Base-by-base conservation (phyloP, 2,113 vertebrate species). In the Psittacula cyanocephala region DNA sequence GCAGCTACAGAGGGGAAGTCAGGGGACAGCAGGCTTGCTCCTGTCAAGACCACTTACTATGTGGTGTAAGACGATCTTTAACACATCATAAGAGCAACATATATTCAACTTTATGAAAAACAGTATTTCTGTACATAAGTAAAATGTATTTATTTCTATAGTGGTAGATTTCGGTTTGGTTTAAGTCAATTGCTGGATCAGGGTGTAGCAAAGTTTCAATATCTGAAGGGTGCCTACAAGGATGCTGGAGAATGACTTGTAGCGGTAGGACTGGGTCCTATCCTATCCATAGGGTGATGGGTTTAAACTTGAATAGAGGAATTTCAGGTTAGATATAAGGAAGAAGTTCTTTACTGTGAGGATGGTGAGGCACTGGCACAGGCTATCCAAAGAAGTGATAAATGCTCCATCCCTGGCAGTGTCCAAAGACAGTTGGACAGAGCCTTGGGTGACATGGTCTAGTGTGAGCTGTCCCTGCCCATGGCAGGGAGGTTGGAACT, bases 21-120 rank as follows among this genome's bases (percentile, higher is more conserved):
- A 59, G 13, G 24, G 5, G 16, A 63, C 31, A 88, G 23, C 15
- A 65, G 17, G 23, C 9, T 81, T 22, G 15, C 49, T 75, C 33
- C 23, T 44, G 71, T 60, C 29, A 63, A 47, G n/a, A n/a, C n/a
- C n/a, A n/a, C n/a, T 74, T 27, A 35, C 11, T 47, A 47, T 29
- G 4, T 25, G n/a, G 24, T 8, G 10, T 12, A 64, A 33, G 41
- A 79, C 0, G 1, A 69, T 7, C 23, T 50, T 9, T 46, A 82
- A 81, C 64, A 75, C 17, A 87, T 19, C 31, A 37, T 18, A 79
- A 75, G 46, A 82, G 79, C 6, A 17, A 79, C 3, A 31, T 12
- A 29, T 2, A 4, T 33, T 65, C 6, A 24, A 31, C 70, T 55
- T 78, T 28, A 33, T 24, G 19, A 88, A 24, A 60, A 64, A 55